phyloP scores from a whole-genome alignment of 1,140 invertebrate species.

The Saccostrea echinata region DNA sequence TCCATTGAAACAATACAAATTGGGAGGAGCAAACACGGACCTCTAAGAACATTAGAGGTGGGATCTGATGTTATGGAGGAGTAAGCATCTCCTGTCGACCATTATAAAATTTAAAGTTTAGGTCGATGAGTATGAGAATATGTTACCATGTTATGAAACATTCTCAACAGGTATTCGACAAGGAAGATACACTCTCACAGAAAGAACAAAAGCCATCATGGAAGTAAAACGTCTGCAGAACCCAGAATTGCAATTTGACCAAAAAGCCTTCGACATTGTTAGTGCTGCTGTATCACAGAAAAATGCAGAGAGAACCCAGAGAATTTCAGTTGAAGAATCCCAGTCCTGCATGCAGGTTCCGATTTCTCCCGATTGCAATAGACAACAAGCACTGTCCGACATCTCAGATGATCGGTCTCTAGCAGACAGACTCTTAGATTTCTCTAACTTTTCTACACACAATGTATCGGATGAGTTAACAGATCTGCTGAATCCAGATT shows the following conservation, averaged over 20 bases:
- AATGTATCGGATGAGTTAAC: not conserved
- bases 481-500: constrained; percentile 1
- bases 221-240: constrained; percentile 55
- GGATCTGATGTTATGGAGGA: too few relatives aligned
- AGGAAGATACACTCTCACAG: constrained; percentile 63
- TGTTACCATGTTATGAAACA: too few relatives aligned
- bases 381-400: constrained; percentile 23
- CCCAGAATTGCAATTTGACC: not conserved
- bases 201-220: constrained; percentile 62
- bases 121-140: too few relatives aligned
- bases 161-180: constrained; percentile 49
- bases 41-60: too few relatives aligned
- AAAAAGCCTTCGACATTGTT: not conserved
- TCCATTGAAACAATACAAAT: too few relatives aligned
- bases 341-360: constrained; percentile 1
- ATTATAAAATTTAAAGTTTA: too few relatives aligned
- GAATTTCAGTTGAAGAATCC: not conserved
- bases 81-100: too few relatives aligned
- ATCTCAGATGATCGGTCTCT: constrained; percentile 22
- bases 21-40: too few relatives aligned
- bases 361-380: constrained; percentile 1
- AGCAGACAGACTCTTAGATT: not conserved
- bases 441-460: not conserved
- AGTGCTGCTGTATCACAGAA: constrained; percentile 31
- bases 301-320: not conserved